Evolutionary conservation across 2,888 invertebrate species (phyloP).

Genomic region (Gortyna flavago): DNA sequence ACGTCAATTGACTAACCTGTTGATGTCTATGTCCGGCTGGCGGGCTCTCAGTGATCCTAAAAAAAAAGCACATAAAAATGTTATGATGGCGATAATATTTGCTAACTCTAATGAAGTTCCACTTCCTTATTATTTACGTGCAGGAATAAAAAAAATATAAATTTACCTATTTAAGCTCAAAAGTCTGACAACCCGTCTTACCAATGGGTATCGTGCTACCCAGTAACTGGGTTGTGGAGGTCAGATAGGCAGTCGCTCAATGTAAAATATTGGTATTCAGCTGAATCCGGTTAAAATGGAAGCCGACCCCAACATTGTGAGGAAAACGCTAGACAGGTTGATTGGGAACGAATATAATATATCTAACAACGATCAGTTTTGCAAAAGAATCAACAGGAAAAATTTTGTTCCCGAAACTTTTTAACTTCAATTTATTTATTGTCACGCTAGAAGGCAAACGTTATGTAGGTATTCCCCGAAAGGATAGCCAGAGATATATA

Average conservation of each 20-base stretch:
- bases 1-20: slow-evolving; percentile 81
- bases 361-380: not conserved
- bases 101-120: not conserved
- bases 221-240: not conserved
- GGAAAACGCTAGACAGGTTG: not conserved
- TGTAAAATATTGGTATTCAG: not conserved
- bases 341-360: not conserved
- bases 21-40: slow-evolving; percentile 80
- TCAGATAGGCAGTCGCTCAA: not conserved
- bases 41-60: slow-evolving; percentile 79
- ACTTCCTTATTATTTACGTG: slow-evolving; percentile 1
- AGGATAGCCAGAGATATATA: not conserved
- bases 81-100: slow-evolving; percentile 9
- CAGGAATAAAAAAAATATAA: not conserved
- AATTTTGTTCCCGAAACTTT: not conserved
- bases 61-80: slow-evolving; percentile 50
- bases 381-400: not conserved
- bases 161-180: too few relatives aligned
- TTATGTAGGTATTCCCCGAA: not conserved
- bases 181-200: not conserved
- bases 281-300: not conserved
- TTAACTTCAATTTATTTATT: not conserved
- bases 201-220: not conserved
- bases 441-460: not conserved
- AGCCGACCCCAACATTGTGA: not conserved